Base-by-base conservation (phyloP, 2,888 invertebrate genomes). In the Philhelius pedissequus region DNA sequence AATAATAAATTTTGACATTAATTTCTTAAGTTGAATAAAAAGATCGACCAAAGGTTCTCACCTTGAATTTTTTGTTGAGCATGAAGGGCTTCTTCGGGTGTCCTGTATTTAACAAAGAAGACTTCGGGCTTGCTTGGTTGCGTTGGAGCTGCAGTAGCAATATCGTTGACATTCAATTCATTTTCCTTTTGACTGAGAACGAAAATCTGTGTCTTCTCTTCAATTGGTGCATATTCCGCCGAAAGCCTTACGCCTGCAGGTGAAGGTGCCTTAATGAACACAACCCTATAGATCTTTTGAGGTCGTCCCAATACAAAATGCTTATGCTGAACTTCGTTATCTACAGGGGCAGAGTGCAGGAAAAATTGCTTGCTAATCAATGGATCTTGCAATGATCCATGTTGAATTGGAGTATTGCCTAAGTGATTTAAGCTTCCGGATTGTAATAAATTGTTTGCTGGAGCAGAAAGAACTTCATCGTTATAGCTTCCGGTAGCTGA, bases 101-200 rank as follows among this genome's bases (percentile, higher is more conserved):
- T 91, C 82, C 90, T 91, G 88, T 91, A 91, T 71, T 91, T 91
- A 74, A 91, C 89, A 86, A 91, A 91, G 90, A 90, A 90, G 30
- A 91, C 89, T 77, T 91, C 91, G 0, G 91, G 91, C 86, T 91
- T 91, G 87, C 89, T 89, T 86, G 91, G 90, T 86, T 89, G 88
- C 0, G 89, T 89, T 60, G 91, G 91, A 22, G 90, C 89, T 32
- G 90, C 90, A 15, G 90, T 89, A 45, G 89, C 90, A 76, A 91
- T 89, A 18, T 89, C 88, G 71, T 90, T 89, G 66, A 90, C 89
- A 82, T 90, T 88, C 87, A 90, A 76, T 32, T 89, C 87, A 2
- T 88, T 86, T 40, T 90, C 89, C 87, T 91, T 91, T 86, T 91
- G 90, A 86, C 88, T 89, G 74, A 91, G 88, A 62, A 91, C 91